Conservation (phyloP, 2,888 invertebrate genomes). For the Drosophila siamana region DNA sequence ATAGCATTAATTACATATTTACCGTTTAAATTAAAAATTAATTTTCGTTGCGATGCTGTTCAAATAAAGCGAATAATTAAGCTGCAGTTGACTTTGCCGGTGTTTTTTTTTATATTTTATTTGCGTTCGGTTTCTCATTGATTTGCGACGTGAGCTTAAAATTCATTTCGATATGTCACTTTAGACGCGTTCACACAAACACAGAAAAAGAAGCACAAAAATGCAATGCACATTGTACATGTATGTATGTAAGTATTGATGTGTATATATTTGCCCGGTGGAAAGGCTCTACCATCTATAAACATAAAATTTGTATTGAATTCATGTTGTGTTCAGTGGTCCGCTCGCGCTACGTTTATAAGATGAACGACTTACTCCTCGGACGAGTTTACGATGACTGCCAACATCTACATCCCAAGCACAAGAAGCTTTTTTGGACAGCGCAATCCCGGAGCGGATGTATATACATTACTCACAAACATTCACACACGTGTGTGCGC, state of each 20-base stretch:
- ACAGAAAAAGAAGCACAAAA: slow-evolving; percentile 26
- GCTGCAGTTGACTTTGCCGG: slow-evolving; percentile 42
- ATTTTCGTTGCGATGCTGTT: slow-evolving; percentile 14
- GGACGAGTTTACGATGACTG: slow-evolving; percentile 71
- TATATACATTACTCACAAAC: background rate
- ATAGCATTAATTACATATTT: slow-evolving; percentile 3
- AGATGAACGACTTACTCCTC: slow-evolving; percentile 59
- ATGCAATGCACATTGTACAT: slow-evolving; percentile 17
- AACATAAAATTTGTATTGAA: slow-evolving; percentile 51
- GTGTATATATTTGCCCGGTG: slow-evolving; percentile 20
- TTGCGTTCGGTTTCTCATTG: slow-evolving; percentile 12
- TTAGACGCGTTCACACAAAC: background rate
- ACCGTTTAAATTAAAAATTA: slow-evolving; percentile 16
- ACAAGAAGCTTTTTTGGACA: slow-evolving; percentile 39
- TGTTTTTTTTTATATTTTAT: slow-evolving; percentile 7
- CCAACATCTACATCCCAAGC: slow-evolving; percentile 18
- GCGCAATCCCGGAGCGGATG: slow-evolving; percentile 52
- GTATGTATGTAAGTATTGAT: slow-evolving; percentile 8
- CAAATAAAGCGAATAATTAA: slow-evolving; percentile 38
- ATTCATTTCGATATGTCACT: background rate
- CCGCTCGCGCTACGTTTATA: slow-evolving; percentile 20
- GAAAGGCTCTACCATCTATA: slow-evolving; percentile 43
- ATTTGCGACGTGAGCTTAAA: slow-evolving; percentile 4
- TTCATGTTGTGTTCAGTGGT: slow-evolving; percentile 26
- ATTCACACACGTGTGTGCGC: slow-evolving; percentile 13